A percentile compares a stretch with the other conserved stretches of the same genome.
phyloP scores from a whole-genome alignment of 2,113 vertebrate genomes.

The Fukomys damarensis region DNA sequence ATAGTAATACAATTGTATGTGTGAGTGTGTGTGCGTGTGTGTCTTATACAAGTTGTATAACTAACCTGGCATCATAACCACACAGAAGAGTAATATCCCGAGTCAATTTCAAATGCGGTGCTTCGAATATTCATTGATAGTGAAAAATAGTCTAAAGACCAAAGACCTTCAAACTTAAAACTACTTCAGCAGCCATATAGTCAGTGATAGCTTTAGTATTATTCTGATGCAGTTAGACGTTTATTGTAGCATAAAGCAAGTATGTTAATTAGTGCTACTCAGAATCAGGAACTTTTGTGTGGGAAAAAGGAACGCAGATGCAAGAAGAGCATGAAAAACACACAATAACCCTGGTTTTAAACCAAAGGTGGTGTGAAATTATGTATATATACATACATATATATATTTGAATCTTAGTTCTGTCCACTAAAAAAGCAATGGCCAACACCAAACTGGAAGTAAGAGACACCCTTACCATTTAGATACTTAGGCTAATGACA shows the following conservation, averaged over 20 bases:
- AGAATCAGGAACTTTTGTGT: not conserved
- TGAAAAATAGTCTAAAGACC: not conserved
- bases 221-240: not conserved
- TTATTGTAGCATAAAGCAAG: not conserved
- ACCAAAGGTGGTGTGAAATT: not conserved
- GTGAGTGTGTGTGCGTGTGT: not conserved
- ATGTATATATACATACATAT: not conserved
- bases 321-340: conserved; percentile 18
- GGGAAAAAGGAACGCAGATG: not conserved
- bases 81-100: not conserved
- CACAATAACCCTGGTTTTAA: not conserved
- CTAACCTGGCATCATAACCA: not conserved
- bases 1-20: not conserved
- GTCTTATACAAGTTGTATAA: not conserved
- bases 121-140: conserved; percentile 18
- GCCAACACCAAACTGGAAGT: not conserved
- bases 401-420: not conserved
- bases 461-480: not conserved
- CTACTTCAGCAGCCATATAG: not conserved
- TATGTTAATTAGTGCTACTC: not conserved
- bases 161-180: not conserved
- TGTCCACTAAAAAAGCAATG: not conserved
- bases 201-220: not conserved
- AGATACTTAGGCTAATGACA: not conserved
- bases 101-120: not conserved